Evolutionary conservation across 2,888 invertebrate species (phyloP), one percentile per base, ranked within the genome.

Genomic region (Hydrotaea cyrtoneurina): DNA sequence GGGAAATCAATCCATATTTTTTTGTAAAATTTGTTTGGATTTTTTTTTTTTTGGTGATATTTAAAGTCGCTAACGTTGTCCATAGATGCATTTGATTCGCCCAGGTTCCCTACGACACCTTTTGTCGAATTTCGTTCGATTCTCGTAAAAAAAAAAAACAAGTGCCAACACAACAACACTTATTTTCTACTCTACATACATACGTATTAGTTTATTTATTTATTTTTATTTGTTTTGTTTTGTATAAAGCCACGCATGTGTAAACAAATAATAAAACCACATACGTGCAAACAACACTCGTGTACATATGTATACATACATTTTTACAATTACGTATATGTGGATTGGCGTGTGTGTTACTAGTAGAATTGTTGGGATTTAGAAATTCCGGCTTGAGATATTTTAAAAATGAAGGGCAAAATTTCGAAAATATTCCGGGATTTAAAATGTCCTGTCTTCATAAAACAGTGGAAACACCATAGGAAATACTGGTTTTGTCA

Each of bases 181-280:
- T 15, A 26, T 26, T 59, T 26, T 59, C 21, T 57, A 21, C 15
- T 57, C n/a, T n/a, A n/a, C n/a, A n/a, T n/a, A n/a, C n/a, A n/a
- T n/a, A n/a, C n/a, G n/a, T n/a, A 59, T 59, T 59, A 43, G 3
- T 15, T 23, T 26, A 59, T 26, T 11, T 64, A 36, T 36, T 64
- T 36, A 17, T 55, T 59, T 50, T 19, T 59, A 36, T 19, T 72
- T 76, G 21, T 59, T 50, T 19, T 59, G 43, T 19, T 72, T 76
- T 76, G 72, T 83, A 36, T 46, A 73, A 73, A 76, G 72, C 72
- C 83, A 73, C 76, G 83, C 79, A 79, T 81, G 46, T 78, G 39
- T 78, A 80, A 80, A 80, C 66, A 77, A 77, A 76, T 64, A 79
- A 8, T 36, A 74, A 73, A 36, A 53, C 46, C 0, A 78, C 13